phyloP scores from a whole-genome alignment of 2,797 vertebrate species.

The Lates japonicus region DNA sequence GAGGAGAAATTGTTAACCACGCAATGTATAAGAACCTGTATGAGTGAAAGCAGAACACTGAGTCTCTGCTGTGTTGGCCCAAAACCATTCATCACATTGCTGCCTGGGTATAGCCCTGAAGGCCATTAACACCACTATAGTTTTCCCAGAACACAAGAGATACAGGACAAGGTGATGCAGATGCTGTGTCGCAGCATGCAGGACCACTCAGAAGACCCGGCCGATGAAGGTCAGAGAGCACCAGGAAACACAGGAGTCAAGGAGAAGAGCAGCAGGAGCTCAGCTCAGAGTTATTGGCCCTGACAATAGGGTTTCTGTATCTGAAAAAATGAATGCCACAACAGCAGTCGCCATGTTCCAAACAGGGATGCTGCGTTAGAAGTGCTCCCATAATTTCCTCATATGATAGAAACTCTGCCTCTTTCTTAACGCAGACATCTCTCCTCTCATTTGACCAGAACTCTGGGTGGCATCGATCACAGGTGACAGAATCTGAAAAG shows the following conservation, averaged over 20 bases:
- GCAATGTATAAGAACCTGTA: conserved; percentile 76
- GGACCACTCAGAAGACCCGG: conserved; percentile 77
- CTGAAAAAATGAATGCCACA: too few species aligned
- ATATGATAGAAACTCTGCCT: too few species aligned
- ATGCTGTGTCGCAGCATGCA: conserved; percentile 81
- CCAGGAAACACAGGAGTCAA: conserved; percentile 74
- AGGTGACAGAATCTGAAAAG: too few species aligned
- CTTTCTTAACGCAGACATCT: too few species aligned
- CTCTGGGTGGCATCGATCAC: too few species aligned
- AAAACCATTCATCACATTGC: conserved; percentile 77
- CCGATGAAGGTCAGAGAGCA: conserved; percentile 79
- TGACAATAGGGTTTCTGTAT: too few species aligned
- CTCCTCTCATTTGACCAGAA: too few species aligned
- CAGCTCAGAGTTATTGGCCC: conserved; percentile 47
- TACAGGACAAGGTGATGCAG: conserved; percentile 78
- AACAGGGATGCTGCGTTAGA: too few species aligned
- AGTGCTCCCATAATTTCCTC: too few species aligned
- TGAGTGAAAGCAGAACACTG: conserved; percentile 72
- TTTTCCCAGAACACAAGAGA: conserved; percentile 82
- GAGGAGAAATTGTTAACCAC: conserved; percentile 77
- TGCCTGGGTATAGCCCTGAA: conserved; percentile 75
- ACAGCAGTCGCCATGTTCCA: too few species aligned
- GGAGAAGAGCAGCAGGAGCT: conserved; percentile 80
- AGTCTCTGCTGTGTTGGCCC: conserved; percentile 71
- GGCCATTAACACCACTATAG: conserved; percentile 79